A percentile compares a stretch with the other conserved stretches of the same genome.
phyloP scores from a whole-genome alignment of 2,888 invertebrate species.

The Troilus luridus region DNA sequence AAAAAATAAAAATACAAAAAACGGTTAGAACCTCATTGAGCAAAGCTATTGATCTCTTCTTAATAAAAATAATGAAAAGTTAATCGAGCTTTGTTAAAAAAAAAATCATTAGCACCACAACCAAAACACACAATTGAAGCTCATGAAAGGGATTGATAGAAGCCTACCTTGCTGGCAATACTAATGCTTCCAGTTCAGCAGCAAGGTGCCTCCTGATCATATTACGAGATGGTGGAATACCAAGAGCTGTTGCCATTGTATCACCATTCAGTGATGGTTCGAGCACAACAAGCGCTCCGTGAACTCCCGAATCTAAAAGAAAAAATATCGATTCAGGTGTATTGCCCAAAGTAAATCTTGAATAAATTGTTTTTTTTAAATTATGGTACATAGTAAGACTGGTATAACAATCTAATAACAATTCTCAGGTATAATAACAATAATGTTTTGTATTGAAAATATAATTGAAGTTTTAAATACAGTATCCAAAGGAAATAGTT shows the following conservation, averaged over 20 bases:
- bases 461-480: no score
- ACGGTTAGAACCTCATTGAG: background rate
- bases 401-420: no score
- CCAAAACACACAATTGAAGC: constrained; percentile 55
- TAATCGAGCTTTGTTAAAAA: constrained; percentile 67
- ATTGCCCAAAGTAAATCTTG: background rate
- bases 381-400: no score
- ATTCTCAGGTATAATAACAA: no score
- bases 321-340: background rate
- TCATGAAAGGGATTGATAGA: background rate
- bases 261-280: constrained; percentile 96
- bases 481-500: no score
- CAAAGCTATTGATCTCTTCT: constrained; percentile 47
- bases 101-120: constrained; percentile 70
- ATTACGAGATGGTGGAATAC: constrained; percentile 92
- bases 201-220: constrained; percentile 93
- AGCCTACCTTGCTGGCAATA: constrained; percentile 93
- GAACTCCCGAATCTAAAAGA: constrained; percentile 88
- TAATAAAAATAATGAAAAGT: constrained; percentile 42
- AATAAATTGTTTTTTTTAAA: no score
- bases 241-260: constrained; percentile 93
- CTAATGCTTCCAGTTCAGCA: constrained; percentile 90
- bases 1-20: background rate
- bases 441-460: no score
- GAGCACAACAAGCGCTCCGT: constrained; percentile 92